phyloP scores from a whole-genome alignment of 1,140 invertebrate species.

The Idris sp. region DNA sequence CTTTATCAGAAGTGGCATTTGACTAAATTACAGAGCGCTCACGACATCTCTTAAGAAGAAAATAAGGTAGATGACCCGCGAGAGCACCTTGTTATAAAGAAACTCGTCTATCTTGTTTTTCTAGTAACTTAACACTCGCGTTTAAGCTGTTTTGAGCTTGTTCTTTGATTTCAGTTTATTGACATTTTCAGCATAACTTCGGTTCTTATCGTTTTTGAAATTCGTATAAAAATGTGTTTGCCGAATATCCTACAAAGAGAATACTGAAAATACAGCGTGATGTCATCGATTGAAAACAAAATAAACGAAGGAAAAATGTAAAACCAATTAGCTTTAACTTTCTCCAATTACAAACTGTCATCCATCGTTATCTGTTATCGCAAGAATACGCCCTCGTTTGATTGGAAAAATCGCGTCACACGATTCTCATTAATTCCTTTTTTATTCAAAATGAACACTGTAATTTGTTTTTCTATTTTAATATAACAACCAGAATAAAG shows the following conservation, averaged over 20 bases:
- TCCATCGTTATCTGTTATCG: neutral
- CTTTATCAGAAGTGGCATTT: too few species aligned
- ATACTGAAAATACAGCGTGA: too few species aligned
- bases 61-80: constrained; percentile 63
- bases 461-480: too few species aligned
- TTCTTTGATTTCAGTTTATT: constrained; percentile 24
- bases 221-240: too few species aligned
- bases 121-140: constrained; percentile 57
- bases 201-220: constrained; percentile 23
- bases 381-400: neutral
- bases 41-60: constrained; percentile 47
- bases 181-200: constrained; percentile 1
- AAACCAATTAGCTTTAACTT: neutral
- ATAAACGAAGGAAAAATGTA: too few species aligned
- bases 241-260: too few species aligned
- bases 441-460: too few species aligned
- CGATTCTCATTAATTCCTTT: too few species aligned
- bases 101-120: constrained; percentile 65
- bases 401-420: neutral
- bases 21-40: too few species aligned
- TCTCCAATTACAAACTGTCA: neutral
- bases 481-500: too few species aligned
- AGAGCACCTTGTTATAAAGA: constrained; percentile 59
- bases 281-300: too few species aligned
- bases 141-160: neutral